Percentiles rank a stretch among this genome's conserved stretches.
These are phyloP conservation scores for Corythucha ciliata DNA, from an alignment of 2,888 invertebrate species.

Conservation along the genomic window DNA sequence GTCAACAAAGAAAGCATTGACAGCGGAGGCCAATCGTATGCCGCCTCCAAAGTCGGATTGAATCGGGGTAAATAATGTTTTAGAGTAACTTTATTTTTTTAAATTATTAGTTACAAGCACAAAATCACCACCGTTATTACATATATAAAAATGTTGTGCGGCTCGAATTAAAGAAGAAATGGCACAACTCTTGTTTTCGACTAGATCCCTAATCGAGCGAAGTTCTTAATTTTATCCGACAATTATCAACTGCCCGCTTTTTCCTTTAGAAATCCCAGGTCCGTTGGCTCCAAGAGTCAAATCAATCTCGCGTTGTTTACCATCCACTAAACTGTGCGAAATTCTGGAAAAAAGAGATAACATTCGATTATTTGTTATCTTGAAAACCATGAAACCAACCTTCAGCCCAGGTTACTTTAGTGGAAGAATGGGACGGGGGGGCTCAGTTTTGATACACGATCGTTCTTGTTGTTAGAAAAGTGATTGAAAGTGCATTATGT, in stretches of 20 bases:
- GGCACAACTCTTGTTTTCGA: too few species aligned
- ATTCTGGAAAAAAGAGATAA: conserved; percentile 51
- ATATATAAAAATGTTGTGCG: neutral
- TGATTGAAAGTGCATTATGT: too few species aligned
- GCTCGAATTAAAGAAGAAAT: too few species aligned
- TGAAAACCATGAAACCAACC: neutral
- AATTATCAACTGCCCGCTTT: conserved; percentile 77
- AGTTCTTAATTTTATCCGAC: conserved; percentile 43
- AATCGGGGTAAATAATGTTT: neutral
- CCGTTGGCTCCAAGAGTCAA: conserved; percentile 58
- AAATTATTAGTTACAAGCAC: neutral
- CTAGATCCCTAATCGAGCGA: neutral
- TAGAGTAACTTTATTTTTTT: neutral
- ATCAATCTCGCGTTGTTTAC: conserved; percentile 78
- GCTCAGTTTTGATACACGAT: neutral
- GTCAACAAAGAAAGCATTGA: conserved; percentile 30
- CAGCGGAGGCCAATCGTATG: conserved; percentile 27
- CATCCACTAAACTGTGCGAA: conserved; percentile 72
- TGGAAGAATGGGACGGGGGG: too few species aligned
- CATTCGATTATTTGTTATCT: neutral
- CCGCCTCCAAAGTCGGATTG: conserved; percentile 26
- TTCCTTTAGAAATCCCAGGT: conserved; percentile 61
- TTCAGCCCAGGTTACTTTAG: neutral
- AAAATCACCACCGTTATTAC: neutral
- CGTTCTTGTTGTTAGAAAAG: neutral